phyloP scores from a whole-genome alignment of 2,888 invertebrate genomes.

The Elegia similella region DNA sequence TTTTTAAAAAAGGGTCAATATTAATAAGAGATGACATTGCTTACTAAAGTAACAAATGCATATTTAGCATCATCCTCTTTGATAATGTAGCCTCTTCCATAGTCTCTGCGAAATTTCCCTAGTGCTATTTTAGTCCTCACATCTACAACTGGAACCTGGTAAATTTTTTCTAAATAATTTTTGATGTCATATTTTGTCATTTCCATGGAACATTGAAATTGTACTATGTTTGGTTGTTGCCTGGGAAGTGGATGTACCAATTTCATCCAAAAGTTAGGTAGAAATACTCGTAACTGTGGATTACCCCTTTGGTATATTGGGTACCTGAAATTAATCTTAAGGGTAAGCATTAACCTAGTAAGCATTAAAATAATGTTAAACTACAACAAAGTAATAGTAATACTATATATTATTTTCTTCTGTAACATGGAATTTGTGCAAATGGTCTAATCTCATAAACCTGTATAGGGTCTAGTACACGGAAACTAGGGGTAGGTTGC shows the following conservation, averaged over 20 bases:
- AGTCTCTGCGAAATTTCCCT: constrained; percentile 85
- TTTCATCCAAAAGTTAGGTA: constrained; percentile 99
- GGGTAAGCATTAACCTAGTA: neutral
- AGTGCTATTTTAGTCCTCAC: constrained; percentile 88
- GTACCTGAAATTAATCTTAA: constrained; percentile 83
- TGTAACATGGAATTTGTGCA: no score
- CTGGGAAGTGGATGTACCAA: constrained; percentile 85
- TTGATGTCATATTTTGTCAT: constrained; percentile 96
- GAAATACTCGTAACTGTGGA: constrained; percentile 95
- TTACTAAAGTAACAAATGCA: constrained; percentile 90
- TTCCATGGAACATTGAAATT: constrained; percentile 95
- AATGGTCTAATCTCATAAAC: no score
- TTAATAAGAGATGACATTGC: constrained; percentile 27
- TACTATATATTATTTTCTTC: no score
- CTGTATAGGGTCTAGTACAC: no score
- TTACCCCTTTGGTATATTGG: constrained; percentile 95
- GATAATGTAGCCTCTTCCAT: constrained; percentile 83
- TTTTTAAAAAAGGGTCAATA: no score
- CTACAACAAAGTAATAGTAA: no score
- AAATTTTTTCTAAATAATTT: constrained; percentile 98
- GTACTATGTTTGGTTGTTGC: constrained; percentile 90
- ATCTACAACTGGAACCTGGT: constrained; percentile 89
- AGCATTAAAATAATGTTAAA: no score
- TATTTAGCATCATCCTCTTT: constrained; percentile 92
- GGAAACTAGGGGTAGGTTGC: no score